Base-by-base conservation (phyloP, 2,888 invertebrate species). In the Diloba caeruleocephala region DNA sequence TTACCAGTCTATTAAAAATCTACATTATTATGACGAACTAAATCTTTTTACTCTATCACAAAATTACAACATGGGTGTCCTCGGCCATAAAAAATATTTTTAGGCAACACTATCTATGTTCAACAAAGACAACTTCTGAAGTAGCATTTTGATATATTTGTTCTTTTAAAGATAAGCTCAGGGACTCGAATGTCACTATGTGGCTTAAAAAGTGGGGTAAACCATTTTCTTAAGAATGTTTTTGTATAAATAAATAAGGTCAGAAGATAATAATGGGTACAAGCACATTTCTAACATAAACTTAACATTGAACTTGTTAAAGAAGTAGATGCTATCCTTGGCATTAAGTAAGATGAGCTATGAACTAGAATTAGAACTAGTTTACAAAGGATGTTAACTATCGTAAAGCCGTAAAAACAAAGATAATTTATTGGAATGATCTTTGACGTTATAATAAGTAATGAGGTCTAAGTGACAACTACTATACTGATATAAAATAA, bases 141-240 rank as follows among this genome's bases (percentile, higher is more conserved):
- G 90, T 83, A 89, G 89, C 88, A 73, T 81, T 78, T 79, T 81
- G 77, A 78, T 82, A 79, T 84, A 82, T 87, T 86, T 86, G 79
- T 64, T 75, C 54, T 77, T 72, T 48, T 37, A 52, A 43, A 73
- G 89, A 90, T 90, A 90, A 89, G 82, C 67, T 64, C n/a, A 21
- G 31, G 31, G 21, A 34, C 50, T 48, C 25, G 15, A 53, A 50
- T 45, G 49, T 52, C 45, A 43, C 23, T 25, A 15, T 25, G 45
- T 36, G 39, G 48, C 37, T 63, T 59, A 33, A 59, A 53, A 49
- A 36, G 39, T 52, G 15, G 38, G 55, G 53, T 65, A 71, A 69
- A 34, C 52, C 28, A 3, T 53, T 49, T 34, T 58, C 36, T 19
- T 39, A 31, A 37, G 21, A 45, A 49, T n/a, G 13, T 42, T 62